phyloP scores from a whole-genome alignment of 2,888 invertebrate genomes.

The Clivina fossor region DNA sequence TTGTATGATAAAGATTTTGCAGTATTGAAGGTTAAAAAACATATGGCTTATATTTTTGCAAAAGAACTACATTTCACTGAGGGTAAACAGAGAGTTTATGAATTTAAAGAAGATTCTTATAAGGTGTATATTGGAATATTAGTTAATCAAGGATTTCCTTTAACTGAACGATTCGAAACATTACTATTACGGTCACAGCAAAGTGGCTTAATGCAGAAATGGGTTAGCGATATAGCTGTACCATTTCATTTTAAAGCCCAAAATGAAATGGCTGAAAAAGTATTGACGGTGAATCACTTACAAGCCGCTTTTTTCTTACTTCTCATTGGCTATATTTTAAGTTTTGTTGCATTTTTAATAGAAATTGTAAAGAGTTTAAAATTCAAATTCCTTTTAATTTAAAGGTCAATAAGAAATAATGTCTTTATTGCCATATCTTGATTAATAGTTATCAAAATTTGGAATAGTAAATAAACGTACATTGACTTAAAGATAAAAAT shows the following conservation, averaged over 20 bases:
- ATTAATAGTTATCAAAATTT: no score
- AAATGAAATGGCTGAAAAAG: not conserved
- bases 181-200: not conserved
- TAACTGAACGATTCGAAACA: slow-evolving; percentile 3
- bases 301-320: slow-evolving; percentile 15
- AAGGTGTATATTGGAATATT: slow-evolving; percentile 2
- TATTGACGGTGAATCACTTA: slow-evolving; percentile 3
- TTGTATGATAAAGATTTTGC: not conserved
- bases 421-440: no score
- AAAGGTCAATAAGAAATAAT: no score
- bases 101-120: slow-evolving; percentile 11
- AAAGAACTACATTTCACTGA: not conserved
- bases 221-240: slow-evolving; percentile 7
- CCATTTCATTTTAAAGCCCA: not conserved
- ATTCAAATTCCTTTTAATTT: no score
- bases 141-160: slow-evolving; percentile 22
- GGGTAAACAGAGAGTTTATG: slow-evolving; percentile 4
- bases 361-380: no score
- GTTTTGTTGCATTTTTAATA: not conserved
- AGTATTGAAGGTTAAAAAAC: slow-evolving; percentile 8
- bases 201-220: slow-evolving; percentile 9
- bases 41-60: slow-evolving; percentile 7
- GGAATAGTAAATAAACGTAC: no score
- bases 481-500: no score
- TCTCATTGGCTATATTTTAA: not conserved